Conservation (phyloP, 2,888 invertebrate genomes). For the Hirudinaria manillensis region DNA sequence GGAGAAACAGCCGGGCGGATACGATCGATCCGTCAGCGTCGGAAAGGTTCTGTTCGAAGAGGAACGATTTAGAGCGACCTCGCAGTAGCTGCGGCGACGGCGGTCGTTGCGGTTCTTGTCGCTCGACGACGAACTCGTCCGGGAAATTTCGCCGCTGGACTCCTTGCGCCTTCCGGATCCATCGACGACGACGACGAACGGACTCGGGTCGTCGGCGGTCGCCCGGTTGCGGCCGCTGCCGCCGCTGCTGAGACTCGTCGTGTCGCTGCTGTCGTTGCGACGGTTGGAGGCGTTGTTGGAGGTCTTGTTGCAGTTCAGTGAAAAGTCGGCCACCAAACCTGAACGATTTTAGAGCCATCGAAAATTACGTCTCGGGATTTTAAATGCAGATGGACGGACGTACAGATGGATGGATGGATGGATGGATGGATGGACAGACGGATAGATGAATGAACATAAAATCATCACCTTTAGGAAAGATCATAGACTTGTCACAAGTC, state of each 20-base stretch:
- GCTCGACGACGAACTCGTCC: not conserved
- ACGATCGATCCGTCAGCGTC: not conserved
- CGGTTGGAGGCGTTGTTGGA: not conserved
- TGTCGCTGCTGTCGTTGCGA: not conserved
- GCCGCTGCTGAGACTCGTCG: not conserved
- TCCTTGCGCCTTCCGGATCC: not conserved
- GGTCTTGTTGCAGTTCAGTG: slow-evolving; percentile 6
- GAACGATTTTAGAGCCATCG: not conserved
- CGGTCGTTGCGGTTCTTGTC: not conserved
- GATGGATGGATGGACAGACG: too few species aligned
- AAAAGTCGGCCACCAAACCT: not conserved
- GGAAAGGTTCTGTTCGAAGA: not conserved
- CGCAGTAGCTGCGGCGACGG: not conserved
- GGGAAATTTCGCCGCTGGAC: not conserved
- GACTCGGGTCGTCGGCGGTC: not conserved
- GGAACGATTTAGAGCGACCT: not conserved
- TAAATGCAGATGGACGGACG: too few species aligned
- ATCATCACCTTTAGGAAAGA: too few species aligned
- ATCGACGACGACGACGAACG: not conserved
- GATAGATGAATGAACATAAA: too few species aligned
- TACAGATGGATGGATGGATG: too few species aligned
- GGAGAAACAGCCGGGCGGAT: not conserved
- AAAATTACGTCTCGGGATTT: too few species aligned
- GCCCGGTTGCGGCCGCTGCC: not conserved
- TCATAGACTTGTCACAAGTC: too few species aligned